phyloP scores from a whole-genome alignment of 2,797 vertebrate species.

The Rousettus madagascariensis region DNA sequence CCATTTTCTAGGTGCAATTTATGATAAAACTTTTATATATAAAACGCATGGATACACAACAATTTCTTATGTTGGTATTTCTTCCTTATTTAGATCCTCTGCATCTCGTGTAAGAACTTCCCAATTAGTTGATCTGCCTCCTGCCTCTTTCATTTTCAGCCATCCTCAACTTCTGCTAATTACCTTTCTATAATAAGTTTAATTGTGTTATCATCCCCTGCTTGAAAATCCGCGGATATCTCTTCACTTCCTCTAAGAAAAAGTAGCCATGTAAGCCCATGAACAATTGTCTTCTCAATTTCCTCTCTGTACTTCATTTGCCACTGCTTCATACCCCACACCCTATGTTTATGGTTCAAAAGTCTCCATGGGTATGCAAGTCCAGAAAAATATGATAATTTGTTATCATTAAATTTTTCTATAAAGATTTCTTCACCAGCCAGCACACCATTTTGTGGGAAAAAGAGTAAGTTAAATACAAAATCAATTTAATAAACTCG shows the following conservation, averaged over 20 bases:
- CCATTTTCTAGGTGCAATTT: background rate
- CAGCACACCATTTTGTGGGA: background rate
- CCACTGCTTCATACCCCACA: background rate
- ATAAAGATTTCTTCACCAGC: background rate
- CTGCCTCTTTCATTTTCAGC: background rate
- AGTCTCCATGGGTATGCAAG: background rate
- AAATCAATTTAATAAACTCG: background rate
- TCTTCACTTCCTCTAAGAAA: background rate
- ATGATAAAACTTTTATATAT: background rate
- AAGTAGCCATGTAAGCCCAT: background rate
- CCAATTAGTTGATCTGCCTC: background rate
- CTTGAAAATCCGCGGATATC: background rate
- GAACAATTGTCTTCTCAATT: background rate
- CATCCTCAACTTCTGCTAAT: background rate
- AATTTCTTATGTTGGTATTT: background rate
- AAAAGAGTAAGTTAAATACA: background rate
- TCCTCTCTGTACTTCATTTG: background rate
- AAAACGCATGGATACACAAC: background rate
- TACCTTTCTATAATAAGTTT: background rate
- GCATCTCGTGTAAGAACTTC: background rate
- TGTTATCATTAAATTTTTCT: background rate
- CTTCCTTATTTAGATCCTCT: background rate
- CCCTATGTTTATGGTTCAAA: background rate
- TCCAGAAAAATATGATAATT: background rate
- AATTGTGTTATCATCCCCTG: background rate